A percentile compares a stretch with the other conserved stretches of the same genome.
phyloP scores from a whole-genome alignment of 2,888 invertebrate species.

The Meliscaeva auricollis region DNA sequence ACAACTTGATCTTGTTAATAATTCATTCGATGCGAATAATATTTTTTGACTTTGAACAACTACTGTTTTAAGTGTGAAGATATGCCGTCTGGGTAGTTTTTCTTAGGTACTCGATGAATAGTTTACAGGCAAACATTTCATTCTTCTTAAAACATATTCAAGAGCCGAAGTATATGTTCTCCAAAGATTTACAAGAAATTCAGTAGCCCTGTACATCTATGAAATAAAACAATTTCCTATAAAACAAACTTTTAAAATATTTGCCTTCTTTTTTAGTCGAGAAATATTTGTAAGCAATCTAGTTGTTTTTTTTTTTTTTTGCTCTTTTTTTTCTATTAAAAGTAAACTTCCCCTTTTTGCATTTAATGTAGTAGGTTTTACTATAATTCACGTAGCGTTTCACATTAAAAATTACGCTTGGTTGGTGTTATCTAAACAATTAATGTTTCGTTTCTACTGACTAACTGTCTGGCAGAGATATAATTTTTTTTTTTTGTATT shows the following conservation, averaged over 20 bases:
- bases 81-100: too few relatives aligned
- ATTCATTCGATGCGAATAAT: too few relatives aligned
- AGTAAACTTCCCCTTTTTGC: conserved; percentile 8
- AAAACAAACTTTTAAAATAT: conserved; percentile 3
- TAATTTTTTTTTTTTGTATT: background rate
- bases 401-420: conserved; percentile 36
- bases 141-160: too few relatives aligned
- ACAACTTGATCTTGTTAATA: too few relatives aligned
- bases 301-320: background rate
- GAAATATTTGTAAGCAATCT: too few relatives aligned
- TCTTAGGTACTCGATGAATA: too few relatives aligned
- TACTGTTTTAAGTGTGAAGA: too few relatives aligned
- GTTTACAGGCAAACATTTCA: too few relatives aligned
- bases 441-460: conserved; percentile 33
- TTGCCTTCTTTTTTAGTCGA: conserved; percentile 4
- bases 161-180: too few relatives aligned
- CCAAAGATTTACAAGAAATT: too few relatives aligned
- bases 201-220: too few relatives aligned
- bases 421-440: conserved; percentile 55
- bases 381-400: conserved; percentile 38
- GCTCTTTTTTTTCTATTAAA: background rate
- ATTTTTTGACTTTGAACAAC: too few relatives aligned
- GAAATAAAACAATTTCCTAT: background rate
- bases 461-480: conserved; percentile 40
- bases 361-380: conserved; percentile 29